These are phyloP conservation scores for Meteorus colon DNA, from an alignment of 2,888 invertebrate species.

Conservation along the genomic window DNA sequence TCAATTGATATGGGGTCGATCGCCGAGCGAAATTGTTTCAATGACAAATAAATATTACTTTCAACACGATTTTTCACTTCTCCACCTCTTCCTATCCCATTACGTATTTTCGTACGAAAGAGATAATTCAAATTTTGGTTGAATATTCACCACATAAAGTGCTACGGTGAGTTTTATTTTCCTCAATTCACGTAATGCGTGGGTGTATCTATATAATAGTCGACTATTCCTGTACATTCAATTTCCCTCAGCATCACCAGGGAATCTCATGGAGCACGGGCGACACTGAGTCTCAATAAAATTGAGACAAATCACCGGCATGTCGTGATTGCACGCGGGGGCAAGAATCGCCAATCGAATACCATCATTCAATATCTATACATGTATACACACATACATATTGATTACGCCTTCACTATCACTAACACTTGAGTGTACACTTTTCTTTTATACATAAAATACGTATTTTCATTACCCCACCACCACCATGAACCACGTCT, in stretches of 20 bases:
- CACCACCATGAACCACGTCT: neutral
- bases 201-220: slow-evolving; percentile 43
- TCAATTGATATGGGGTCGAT: neutral
- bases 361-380: neutral
- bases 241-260: slow-evolving; percentile 28
- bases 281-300: slow-evolving; percentile 64
- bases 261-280: slow-evolving; percentile 66
- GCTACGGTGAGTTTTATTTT: neutral
- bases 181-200: slow-evolving; percentile 37
- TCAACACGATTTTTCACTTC: neutral
- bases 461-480: slow-evolving; percentile 10
- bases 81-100: neutral
- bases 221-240: slow-evolving; percentile 9
- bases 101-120: neutral
- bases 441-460: slow-evolving; percentile 33
- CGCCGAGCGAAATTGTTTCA: neutral
- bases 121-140: neutral
- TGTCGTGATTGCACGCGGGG: slow-evolving; percentile 62
- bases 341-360: slow-evolving; percentile 39
- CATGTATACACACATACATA: neutral
- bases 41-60: neutral
- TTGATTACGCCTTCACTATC: neutral
- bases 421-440: slow-evolving; percentile 12
- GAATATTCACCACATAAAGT: neutral
- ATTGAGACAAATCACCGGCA: slow-evolving; percentile 68